These are phyloP conservation scores for Siniperca chuatsi DNA, from an alignment of 2,113 vertebrate species.

Conservation along the genomic window DNA sequence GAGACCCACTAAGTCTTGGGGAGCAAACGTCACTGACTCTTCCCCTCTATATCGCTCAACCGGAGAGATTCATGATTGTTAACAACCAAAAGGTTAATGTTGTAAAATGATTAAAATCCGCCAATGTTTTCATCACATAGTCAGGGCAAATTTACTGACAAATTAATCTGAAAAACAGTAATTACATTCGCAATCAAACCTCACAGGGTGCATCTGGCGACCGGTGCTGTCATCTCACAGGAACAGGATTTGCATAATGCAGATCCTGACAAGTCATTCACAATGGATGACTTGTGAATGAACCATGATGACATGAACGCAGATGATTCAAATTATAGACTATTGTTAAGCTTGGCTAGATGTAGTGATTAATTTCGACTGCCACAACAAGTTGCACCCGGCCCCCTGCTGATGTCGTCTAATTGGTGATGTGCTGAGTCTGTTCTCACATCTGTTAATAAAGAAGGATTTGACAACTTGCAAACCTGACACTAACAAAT, in stretches of 20 bases:
- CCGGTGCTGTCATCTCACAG: constrained; percentile 54
- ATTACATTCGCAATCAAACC: constrained; percentile 64
- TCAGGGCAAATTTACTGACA: constrained; percentile 59
- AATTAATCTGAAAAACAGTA: constrained; percentile 67
- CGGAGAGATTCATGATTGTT: constrained; percentile 34
- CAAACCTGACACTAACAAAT: constrained; percentile 51
- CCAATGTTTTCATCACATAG: constrained; percentile 53
- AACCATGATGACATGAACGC: constrained; percentile 51
- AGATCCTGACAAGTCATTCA: constrained; percentile 63
- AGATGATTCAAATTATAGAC: constrained; percentile 64
- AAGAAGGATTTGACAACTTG: constrained; percentile 58
- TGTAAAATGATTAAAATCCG: constrained; percentile 57
- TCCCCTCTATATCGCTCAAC: background rate
- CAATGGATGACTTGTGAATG: constrained; percentile 60
- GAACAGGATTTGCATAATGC: constrained; percentile 61
- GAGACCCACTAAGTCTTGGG: constrained; percentile 22
- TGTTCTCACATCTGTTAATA: constrained; percentile 58
- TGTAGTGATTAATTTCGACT: constrained; percentile 63
- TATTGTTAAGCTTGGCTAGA: constrained; percentile 65
- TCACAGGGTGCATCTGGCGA: constrained; percentile 40
- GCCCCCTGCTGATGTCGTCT: constrained; percentile 54
- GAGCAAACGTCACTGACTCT: constrained; percentile 28
- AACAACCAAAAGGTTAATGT: constrained; percentile 62
- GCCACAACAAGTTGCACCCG: constrained; percentile 48
- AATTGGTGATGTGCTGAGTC: constrained; percentile 54